Evolutionary conservation across 2,797 vertebrate genomes (phyloP).

Genomic region (Eremophila alpestris): DNA sequence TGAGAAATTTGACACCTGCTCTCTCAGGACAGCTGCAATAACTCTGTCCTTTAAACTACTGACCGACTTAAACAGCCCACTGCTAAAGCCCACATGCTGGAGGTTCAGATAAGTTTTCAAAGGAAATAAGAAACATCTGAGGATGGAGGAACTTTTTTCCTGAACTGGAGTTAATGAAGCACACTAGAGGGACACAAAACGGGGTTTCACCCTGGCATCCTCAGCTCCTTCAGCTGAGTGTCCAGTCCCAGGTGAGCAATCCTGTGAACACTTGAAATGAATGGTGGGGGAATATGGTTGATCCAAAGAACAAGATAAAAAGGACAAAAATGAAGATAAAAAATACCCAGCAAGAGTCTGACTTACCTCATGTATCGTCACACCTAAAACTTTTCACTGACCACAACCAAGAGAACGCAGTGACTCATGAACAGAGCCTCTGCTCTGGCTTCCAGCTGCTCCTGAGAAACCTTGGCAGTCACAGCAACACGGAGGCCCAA

Average conservation of each 20-base stretch:
- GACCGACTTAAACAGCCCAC: not conserved
- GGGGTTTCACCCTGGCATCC: not conserved
- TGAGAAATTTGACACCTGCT: not conserved
- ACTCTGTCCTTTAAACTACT: not conserved
- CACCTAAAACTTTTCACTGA: not conserved
- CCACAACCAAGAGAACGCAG: not conserved
- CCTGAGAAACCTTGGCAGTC: not conserved
- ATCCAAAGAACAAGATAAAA: not conserved
- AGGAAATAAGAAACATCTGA: not conserved
- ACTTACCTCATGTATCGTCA: not conserved
- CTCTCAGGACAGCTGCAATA: slow-evolving; percentile 38
- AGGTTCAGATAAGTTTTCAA: not conserved
- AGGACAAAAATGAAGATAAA: not conserved
- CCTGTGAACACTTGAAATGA: not conserved
- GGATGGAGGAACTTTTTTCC: not conserved
- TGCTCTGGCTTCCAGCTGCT: not conserved
- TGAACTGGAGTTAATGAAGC: not conserved
- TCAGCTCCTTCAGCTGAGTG: not conserved
- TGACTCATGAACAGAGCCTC: not conserved
- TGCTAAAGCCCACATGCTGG: not conserved
- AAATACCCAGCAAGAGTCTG: not conserved
- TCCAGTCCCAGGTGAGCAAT: not conserved
- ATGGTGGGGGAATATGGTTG: fast-evolving
- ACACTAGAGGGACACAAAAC: not conserved
- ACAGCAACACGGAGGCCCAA: not conserved